Base-by-base conservation (phyloP, 2,888 invertebrate species). In the Rhagium mordax region DNA sequence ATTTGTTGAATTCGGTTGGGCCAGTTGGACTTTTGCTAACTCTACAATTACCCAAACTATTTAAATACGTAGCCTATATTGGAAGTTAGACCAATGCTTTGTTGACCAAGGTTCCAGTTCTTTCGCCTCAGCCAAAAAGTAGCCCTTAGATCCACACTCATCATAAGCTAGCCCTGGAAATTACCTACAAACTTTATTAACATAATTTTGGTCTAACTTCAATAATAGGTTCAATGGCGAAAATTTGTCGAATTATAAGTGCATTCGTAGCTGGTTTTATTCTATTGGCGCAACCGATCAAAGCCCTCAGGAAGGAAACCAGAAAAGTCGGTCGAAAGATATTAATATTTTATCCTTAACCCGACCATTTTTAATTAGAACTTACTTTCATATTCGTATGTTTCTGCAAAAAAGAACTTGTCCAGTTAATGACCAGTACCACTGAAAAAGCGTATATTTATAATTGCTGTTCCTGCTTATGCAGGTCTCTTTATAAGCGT, bases 351-450 rank as follows among this genome's bases (percentile, higher is more conserved):
- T n/a, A 41, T 41, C 53, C 5, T 53, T 21, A 24, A 53, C 4
- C 10, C 6, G 53, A 4, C 21, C 2, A 24, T 27, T 15, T 16
- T 4, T 8, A n/a, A 66, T 27, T 33, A 33, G 10, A 15, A 29
- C 53, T 51, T 51, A 66, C 41, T 53, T 55, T 65, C 53, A 29
- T 33, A 65, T 27, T 18, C 15, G 13, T n/a, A 4, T 6, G n/a
- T 29, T 27, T 18, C 6, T 5, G n/a, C 55, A 7, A 24, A 55
- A n/a, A 55, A n/a, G 24, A 62, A 62, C 62, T 62, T 7, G 62
- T 47, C 24, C 62, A 62, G 41, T 62, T 62, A 62, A 62, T 62
- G 48, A 62, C 62, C 62, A n/a, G 48, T 21, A 47, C 16, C 27
- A 57, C 29, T 3, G 15, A 29, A 15, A n/a, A 13, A 48, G 6